These are phyloP conservation scores for Rapana venosa DNA, from an alignment of 2,888 invertebrate species.

Conservation along the genomic window DNA sequence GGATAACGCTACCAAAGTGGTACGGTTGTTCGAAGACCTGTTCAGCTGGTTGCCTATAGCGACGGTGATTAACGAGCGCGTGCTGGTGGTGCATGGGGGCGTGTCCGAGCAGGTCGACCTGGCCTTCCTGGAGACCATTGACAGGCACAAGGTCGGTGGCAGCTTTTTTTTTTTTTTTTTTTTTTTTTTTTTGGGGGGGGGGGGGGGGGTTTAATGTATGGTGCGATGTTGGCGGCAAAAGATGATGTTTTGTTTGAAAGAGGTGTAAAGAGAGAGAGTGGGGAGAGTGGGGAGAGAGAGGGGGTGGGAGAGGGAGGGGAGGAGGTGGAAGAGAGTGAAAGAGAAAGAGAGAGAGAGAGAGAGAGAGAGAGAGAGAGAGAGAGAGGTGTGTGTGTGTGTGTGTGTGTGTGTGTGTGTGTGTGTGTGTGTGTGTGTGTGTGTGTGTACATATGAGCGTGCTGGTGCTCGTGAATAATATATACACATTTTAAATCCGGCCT, in stretches of 20 bases:
- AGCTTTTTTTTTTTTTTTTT: not conserved
- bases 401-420: constrained; percentile 16
- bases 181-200: not conserved
- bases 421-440: constrained; percentile 33
- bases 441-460: not conserved
- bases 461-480: too few species aligned
- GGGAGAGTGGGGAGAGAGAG: not conserved
- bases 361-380: too few species aligned
- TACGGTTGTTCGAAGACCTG: constrained; percentile 91
- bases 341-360: too few species aligned
- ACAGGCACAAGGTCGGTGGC: constrained; percentile 87
- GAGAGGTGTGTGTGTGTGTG: not conserved
- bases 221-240: too few species aligned
- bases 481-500: too few species aligned
- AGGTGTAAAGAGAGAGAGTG: too few species aligned
- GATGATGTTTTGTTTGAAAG: too few species aligned
- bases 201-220: not conserved
- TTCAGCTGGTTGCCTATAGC: constrained; percentile 95
- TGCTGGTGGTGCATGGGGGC: constrained; percentile 94
- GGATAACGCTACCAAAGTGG: constrained; percentile 81
- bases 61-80: constrained; percentile 92
- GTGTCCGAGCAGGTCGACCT: constrained; percentile 93
- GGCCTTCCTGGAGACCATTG: constrained; percentile 85
- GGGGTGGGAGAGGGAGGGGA: not conserved
- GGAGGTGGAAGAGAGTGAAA: not conserved